Percentiles rank a stretch among this genome's conserved stretches.
phyloP scores from a whole-genome alignment of 2,113 vertebrate genomes.

The Hyaena hyaena region DNA sequence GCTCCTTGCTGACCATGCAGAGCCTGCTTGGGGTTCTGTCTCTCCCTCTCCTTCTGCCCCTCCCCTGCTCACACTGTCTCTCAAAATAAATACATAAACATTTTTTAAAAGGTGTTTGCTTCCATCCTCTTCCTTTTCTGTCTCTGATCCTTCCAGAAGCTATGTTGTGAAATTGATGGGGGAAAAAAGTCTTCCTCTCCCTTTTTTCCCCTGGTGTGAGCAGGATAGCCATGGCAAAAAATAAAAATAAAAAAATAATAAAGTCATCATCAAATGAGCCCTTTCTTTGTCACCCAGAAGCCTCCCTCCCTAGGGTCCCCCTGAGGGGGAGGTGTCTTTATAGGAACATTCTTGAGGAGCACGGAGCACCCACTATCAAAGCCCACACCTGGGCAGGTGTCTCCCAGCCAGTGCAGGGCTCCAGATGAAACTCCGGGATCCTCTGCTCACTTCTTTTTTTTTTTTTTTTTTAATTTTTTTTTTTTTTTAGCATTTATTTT shows the following conservation, averaged over 20 bases:
- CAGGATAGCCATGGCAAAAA: not conserved
- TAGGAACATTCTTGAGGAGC: not conserved
- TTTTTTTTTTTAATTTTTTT: too few species aligned
- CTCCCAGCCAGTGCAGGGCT: not conserved
- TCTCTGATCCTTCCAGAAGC: not conserved
- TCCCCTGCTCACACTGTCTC: too few species aligned
- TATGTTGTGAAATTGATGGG: not conserved
- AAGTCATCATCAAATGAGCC: not conserved
- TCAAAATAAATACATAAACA: too few species aligned
- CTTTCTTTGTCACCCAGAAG: not conserved
- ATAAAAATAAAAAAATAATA: too few species aligned
- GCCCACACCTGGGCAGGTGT: accelerated
- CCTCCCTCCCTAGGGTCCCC: not conserved
- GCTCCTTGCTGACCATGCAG: too few species aligned
- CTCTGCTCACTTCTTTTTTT: not conserved
- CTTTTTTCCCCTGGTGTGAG: not conserved
- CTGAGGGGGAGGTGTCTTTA: not conserved
- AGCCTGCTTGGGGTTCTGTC: too few species aligned
- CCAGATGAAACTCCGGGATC: not conserved
- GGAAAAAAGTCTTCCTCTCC: not conserved
- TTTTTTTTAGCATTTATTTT: too few species aligned
- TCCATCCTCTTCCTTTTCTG: not conserved
- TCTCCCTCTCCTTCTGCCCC: too few species aligned
- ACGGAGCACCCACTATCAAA: not conserved
- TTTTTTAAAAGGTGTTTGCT: too few species aligned